A percentile compares a stretch with the other conserved stretches of the same genome.
These are phyloP conservation scores for Microcaecilia unicolor DNA, from an alignment of 2,797 vertebrate species.

Conservation along the genomic window DNA sequence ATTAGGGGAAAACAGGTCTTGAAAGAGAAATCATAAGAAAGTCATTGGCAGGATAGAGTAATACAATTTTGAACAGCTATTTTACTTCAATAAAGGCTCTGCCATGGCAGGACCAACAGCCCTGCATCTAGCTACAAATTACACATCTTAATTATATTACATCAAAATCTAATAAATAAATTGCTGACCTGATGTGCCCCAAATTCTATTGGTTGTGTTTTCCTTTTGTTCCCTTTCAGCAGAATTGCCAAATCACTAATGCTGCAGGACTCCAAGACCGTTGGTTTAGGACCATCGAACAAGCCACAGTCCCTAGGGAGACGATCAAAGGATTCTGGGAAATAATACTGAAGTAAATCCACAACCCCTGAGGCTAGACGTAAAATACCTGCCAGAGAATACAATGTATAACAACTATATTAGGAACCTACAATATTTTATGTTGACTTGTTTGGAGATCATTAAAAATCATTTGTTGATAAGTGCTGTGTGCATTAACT, in stretches of 20 bases:
- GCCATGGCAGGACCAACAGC: too few species aligned
- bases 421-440: background rate
- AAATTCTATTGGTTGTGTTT: constrained; percentile 70
- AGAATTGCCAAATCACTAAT: constrained; percentile 66
- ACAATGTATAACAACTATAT: too few species aligned
- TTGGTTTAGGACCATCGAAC: constrained; percentile 63
- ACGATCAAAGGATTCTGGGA: constrained; percentile 68
- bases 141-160: constrained; percentile 4
- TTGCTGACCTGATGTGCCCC: constrained; percentile 67
- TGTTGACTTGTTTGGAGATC: too few species aligned
- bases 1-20: too few species aligned
- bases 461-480: too few species aligned
- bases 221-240: constrained; percentile 65
- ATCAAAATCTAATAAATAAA: background rate
- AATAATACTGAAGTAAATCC: constrained; percentile 63
- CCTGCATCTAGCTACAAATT: background rate
- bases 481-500: too few species aligned
- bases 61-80: too few species aligned
- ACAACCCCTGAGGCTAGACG: constrained; percentile 61
- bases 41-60: too few species aligned
- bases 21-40: too few species aligned
- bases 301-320: constrained; percentile 63
- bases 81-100: too few species aligned
- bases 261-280: constrained; percentile 59
- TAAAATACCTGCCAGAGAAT: constrained; percentile 54